Base-by-base conservation (phyloP, 2,888 invertebrate genomes). In the Phengaris arion region DNA sequence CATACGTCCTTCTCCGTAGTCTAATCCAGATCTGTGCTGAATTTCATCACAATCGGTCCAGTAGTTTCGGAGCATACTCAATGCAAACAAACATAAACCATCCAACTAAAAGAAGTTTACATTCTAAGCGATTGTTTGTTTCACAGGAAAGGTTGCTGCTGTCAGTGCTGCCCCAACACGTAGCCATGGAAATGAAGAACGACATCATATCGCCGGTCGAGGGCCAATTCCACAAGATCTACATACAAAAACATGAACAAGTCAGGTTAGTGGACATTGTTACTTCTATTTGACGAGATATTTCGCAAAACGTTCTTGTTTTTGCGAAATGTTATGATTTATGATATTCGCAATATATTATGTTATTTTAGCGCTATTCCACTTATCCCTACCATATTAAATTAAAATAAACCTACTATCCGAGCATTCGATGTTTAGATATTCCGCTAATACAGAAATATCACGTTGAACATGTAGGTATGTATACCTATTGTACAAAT, bases 111-210 rank as follows among this genome's bases (percentile, higher is more conserved):
- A 35, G 35, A 35, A 1, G 4, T 35, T 4, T 35, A 35, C 35
- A 12, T 57, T 69, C 22, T 69, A 51, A 64, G 64, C 15, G 55
- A 35, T 13, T 35, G 51, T 12, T 9, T 73, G 76, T 79, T 76
- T 76, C 64, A 77, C 92, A 97, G 97, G 98, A 98, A 91, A 94
- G 98, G 81, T 93, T 98, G 82, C 93, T 98, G 84, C 92, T 98
- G 80, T 98, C 97, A 68, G 98, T 98, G 80, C 94, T 98, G 84
- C 98, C 98, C 9, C 97, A 97, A 88, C 98, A 98, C 91, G 95
- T 95, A 82, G 98, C 98, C 80, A 97, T 98, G 96, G 98, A 98
- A 91, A 98, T 98, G 98, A 98, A 98, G 93, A 96, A 97, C 87
- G 98, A 98, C 90, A 97, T 98, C 81, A 96, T 98, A 84, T 97